phyloP scores from a whole-genome alignment of 2,113 vertebrate genomes.

The Colossoma macropomum region DNA sequence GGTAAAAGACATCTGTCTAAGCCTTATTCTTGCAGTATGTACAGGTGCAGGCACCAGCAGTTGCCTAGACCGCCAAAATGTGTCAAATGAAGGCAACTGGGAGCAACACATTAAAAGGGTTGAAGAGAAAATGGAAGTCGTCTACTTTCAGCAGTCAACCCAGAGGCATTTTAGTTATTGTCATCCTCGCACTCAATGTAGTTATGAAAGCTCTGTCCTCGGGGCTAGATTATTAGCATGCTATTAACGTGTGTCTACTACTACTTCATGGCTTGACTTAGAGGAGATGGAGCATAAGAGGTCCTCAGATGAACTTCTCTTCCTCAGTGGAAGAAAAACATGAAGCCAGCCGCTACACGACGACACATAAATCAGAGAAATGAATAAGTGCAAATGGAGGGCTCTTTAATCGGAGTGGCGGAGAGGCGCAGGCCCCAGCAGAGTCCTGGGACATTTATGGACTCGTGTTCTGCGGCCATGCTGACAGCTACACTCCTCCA shows the following conservation, averaged over 20 bases:
- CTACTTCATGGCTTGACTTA: conserved; percentile 8
- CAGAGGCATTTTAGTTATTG: conserved; percentile 17
- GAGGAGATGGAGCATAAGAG: conserved; percentile 19
- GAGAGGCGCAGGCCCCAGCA: conserved; percentile 41
- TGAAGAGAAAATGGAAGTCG: conserved; percentile 2
- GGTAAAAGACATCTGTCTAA: conserved; percentile 28
- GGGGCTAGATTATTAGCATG: conserved; percentile 27
- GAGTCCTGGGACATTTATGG: conserved; percentile 45
- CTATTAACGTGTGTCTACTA: conserved; percentile 19
- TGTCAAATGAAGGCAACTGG: conserved; percentile 34
- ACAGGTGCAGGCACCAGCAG: conserved; percentile 3
- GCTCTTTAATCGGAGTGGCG: conserved; percentile 51
- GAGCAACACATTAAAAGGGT: conserved; percentile 5
- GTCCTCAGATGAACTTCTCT: conserved; percentile 31
- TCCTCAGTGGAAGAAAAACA: conserved; percentile 36
- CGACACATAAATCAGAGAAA: conserved; percentile 55
- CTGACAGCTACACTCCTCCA: conserved; percentile 2
- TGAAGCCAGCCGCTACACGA: conserved; percentile 22
- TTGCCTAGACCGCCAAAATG: conserved; percentile 23
- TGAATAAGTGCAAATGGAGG: conserved; percentile 40
- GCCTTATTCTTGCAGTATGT: conserved; percentile 1
- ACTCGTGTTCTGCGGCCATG: conserved; percentile 25
- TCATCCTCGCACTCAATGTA: conserved; percentile 23
- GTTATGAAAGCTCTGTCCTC: conserved; percentile 2
- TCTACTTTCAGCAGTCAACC: conserved; percentile 2